These are phyloP conservation scores for Eupithecia pulchellata DNA, from an alignment of 2,888 invertebrate species.

Conservation along the genomic window DNA sequence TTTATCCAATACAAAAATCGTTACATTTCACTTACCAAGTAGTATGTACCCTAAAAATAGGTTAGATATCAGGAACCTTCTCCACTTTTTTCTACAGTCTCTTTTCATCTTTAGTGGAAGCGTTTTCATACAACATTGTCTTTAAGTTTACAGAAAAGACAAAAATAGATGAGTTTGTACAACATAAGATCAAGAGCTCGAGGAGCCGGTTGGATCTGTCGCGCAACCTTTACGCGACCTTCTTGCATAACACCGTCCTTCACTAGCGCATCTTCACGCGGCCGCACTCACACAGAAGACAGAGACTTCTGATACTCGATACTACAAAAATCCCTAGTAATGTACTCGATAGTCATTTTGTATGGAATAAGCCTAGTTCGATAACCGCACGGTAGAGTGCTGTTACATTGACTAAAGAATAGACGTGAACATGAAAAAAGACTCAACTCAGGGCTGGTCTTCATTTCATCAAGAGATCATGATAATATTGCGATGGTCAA, in stretches of 20 bases:
- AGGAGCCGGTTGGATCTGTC: constrained; percentile 44
- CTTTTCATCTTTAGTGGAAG: background rate
- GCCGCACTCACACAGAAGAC: constrained; percentile 27
- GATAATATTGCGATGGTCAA: no score
- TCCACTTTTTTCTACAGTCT: background rate
- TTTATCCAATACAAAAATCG: background rate
- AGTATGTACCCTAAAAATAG: background rate
- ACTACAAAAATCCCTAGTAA: no score
- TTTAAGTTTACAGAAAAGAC: background rate
- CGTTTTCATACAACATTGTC: background rate
- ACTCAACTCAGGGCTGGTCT: no score
- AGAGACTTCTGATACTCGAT: background rate
- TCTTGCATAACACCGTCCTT: constrained; percentile 48
- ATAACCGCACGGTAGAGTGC: background rate
- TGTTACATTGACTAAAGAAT: no score
- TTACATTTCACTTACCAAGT: no score
- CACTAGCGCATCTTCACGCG: constrained; percentile 44
- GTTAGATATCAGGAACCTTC: background rate
- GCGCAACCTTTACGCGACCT: constrained; percentile 48
- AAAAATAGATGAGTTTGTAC: constrained; percentile 20
- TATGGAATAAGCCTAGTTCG: background rate
- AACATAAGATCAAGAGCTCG: constrained; percentile 28
- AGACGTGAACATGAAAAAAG: no score
- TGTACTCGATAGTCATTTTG: background rate
- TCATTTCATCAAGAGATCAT: no score